Base-by-base conservation (phyloP, 2,888 invertebrate species). In the Bruchidius siliquastri region DNA sequence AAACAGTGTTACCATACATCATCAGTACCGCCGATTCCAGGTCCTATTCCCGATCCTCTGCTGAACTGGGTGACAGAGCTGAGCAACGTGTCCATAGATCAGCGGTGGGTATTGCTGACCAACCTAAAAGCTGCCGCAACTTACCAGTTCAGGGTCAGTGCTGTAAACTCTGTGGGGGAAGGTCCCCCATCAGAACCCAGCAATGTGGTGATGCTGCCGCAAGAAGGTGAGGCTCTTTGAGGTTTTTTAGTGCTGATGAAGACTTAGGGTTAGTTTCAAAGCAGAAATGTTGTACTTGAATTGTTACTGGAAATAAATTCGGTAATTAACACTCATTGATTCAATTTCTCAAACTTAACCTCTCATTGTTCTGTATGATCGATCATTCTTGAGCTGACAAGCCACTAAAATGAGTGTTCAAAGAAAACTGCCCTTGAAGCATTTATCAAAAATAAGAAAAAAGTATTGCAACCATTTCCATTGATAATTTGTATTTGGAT, bases 91-190 rank as follows among this genome's bases (percentile, higher is more conserved):
- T 94, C 96, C 0, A 90, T 94, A 2, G 90, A 89, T 72, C 92
- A 92, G 79, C 91, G 95, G 71, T 95, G 93, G 92, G 90, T 94
- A 18, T 86, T 96, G 67, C 88, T 98, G 71, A 93, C 92, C 68
- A 94, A 94, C 83, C 88, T 99, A 71, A 96, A 96, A 86, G 98
- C 99, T 0, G 97, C 98, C 0, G 94, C 96, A 0, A 94, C 95
- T 0, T 99, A 99, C 86, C 97, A 98, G 86, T 99, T 99, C 87
- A 90, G 98, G 76, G 95, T 99, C n/a, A 95, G 95, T 77, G 97
- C 99, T 20, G 94, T 97, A 18, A 99, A 99, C 87, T 93, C 94
- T 71, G 97, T 98, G 0, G 99, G 99, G 0, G 96, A 98, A 84
- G 98, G 99, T 2, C 92, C 94, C 0, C 92, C 96, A 0, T 97